Base-by-base conservation (phyloP, 2,888 invertebrate species). In the Augiades crinisus region DNA sequence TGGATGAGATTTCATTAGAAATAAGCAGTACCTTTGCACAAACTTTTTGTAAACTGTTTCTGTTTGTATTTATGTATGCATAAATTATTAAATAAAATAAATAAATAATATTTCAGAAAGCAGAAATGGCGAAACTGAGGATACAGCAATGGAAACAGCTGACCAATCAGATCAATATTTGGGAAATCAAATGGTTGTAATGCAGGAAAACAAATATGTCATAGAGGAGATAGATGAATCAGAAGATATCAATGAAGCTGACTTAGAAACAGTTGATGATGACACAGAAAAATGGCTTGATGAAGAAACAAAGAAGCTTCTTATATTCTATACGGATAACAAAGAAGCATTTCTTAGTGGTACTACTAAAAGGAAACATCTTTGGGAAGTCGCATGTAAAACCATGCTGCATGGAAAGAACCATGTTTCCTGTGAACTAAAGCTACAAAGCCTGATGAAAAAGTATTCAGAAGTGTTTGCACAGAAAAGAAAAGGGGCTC, bases 361-460 rank as follows among this genome's bases (percentile, higher is more conserved):
- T 0, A 56, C 66, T 3, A 72, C 80, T 1, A 77, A 77, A 52
- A 78, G 71, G 38, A 72, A 68, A 53, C 78, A 85, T 54, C 61
- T 88, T 3, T 89, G 88, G 89, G 68, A 75, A 0, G 77, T 87
- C 0, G 86, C 84, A 0, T 87, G 87, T 47, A 85, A 80, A 53
- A 85, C 86, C 3, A 84, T 86, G 78, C 62, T 89, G 0, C 52
- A 70, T 0, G 76, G 71, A 0, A 88, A 81, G 64, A 70, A 65
- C 19, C 71, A 77, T 0, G 57, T 64, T 1, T 51, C 66, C 0
- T 89, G 88, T 55, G 85, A 86, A 53, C 59, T 63, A 2, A 75
- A 82, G 57, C 62, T 88, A 0, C 56, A 65, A 0, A 67, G 64
- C 10, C 55, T 88, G 5, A 81, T 76, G 53, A 58, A 61, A 10